Percentiles rank a stretch among this genome's conserved stretches.
phyloP scores from a whole-genome alignment of 2,113 vertebrate genomes.

The Oxygymnocypris stewartii region DNA sequence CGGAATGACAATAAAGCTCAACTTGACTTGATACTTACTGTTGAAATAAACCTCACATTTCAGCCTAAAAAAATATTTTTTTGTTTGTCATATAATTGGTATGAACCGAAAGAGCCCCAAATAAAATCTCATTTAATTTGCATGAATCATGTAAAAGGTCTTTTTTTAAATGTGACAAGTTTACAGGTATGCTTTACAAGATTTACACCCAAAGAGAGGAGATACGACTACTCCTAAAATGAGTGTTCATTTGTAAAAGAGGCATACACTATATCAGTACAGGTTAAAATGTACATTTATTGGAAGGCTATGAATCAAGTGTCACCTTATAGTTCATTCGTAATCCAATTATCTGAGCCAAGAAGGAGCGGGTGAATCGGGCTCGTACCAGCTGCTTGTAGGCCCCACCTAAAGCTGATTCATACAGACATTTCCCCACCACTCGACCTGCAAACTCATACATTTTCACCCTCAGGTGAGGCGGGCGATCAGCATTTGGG shows the following conservation, averaged over 20 bases:
- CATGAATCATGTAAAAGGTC: too few relatives aligned
- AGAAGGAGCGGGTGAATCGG: constrained; percentile 94
- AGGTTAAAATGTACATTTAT: background rate
- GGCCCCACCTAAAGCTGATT: constrained; percentile 91
- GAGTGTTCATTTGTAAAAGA: background rate
- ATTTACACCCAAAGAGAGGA: background rate
- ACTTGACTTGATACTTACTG: too few relatives aligned
- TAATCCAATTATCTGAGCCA: constrained; percentile 97
- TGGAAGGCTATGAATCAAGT: background rate
- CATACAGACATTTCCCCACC: constrained; percentile 97
- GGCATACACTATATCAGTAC: background rate
- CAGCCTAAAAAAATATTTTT: background rate
- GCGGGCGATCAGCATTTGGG: constrained; percentile 87
- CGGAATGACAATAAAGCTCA: too few relatives aligned
- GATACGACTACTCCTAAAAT: background rate
- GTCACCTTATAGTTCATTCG: constrained; percentile 96
- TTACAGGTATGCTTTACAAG: background rate
- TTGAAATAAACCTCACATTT: background rate
- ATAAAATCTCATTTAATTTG: too few relatives aligned
- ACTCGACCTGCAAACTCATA: constrained; percentile 96
- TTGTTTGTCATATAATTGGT: too few relatives aligned
- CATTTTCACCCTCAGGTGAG: constrained; percentile 86
- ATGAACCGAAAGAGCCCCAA: too few relatives aligned
- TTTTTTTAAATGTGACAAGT: background rate
- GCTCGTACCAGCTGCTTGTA: constrained; percentile 96